Base-by-base conservation (phyloP, 35 echinoderm and acorn worm species). In the Holothuria glaberrima region DNA sequence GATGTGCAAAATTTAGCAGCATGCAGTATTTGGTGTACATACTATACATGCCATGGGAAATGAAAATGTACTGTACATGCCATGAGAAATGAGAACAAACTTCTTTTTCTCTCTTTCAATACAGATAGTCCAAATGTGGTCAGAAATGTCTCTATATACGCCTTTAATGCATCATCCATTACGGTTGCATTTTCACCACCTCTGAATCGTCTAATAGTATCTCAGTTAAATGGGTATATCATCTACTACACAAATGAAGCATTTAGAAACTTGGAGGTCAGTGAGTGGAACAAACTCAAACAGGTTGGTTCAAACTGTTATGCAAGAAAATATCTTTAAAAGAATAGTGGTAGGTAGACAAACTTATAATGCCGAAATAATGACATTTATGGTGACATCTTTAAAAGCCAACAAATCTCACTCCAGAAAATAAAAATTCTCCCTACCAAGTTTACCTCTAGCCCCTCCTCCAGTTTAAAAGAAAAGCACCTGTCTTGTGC, bases 111-210 rank as follows among this genome's bases (percentile, higher is more conserved):
- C 57, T 91, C 3, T 66, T 57, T 12, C 18, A 64, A 21, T 88
- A 27, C 96, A 99, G 97, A 92, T 4, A 99, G 97, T 63, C 97
- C 97, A 46, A 99, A 99, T 71, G 93, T 91, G 6, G 97, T 99
- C 28, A 93, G 81, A 56, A 91, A 95, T 66, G 91, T 99, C 0
- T 95, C 93, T 4, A 63, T 94, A 0, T 88, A 75, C 13, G 80
- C 97, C 12, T 95, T 95, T 52, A 94, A 94, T 82, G 73, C 86
- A 4, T 93, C 97, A 14, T 89, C 93, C 26, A 67, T 99, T 21
- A 92, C 93, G 0, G 86, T 99, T 3, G 90, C 86, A 2, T 99
- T 99, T 64, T 71, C 91, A 30, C 97, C 97, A 1, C 97, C 97
- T 9, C 31, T 64, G 22, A 99, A 99, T 88, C 35, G 25, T 1